Percentiles rank a stretch among this genome's conserved stretches.
Conservation (phyloP, 1,140 invertebrate genomes). For the Spodoptera litura region DNA sequence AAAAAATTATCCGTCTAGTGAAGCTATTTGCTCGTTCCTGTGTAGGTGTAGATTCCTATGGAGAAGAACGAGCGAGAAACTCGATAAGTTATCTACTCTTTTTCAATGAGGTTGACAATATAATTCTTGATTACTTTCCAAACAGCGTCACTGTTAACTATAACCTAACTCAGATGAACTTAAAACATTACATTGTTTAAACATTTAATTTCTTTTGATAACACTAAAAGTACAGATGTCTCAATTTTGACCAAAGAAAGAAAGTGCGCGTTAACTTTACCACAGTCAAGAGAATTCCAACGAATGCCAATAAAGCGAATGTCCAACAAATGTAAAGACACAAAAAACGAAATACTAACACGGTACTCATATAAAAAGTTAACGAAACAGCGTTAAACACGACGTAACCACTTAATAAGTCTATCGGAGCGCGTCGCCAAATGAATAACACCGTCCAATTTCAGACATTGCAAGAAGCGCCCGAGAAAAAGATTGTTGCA, state of each 20-base stretch:
- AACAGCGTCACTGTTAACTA: too few relatives aligned
- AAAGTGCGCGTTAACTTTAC: background rate
- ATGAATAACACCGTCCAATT: conserved; percentile 69
- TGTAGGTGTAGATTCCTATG: too few relatives aligned
- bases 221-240: background rate
- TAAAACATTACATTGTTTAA: too few relatives aligned
- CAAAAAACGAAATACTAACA: conserved; percentile 38
- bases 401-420: conserved; percentile 66
- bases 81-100: too few relatives aligned
- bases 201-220: too few relatives aligned
- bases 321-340: conserved; percentile 18
- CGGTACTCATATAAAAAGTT: conserved; percentile 42
- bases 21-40: too few relatives aligned
- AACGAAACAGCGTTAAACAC: conserved; percentile 54
- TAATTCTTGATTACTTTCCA: too few relatives aligned
- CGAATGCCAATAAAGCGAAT: conserved; percentile 5
- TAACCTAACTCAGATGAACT: too few relatives aligned
- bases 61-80: too few relatives aligned
- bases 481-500: conserved; percentile 74
- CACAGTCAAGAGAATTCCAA: background rate
- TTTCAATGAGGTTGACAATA: too few relatives aligned
- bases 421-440: conserved; percentile 52
- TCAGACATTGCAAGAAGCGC: conserved; percentile 57
- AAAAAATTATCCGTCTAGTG: too few relatives aligned
- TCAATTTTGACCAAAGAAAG: background rate